A percentile compares a stretch with the other conserved stretches of the same genome.
phyloP scores from a whole-genome alignment of 2,113 vertebrate genomes.

The Dunckerocampus dactyliophorus region DNA sequence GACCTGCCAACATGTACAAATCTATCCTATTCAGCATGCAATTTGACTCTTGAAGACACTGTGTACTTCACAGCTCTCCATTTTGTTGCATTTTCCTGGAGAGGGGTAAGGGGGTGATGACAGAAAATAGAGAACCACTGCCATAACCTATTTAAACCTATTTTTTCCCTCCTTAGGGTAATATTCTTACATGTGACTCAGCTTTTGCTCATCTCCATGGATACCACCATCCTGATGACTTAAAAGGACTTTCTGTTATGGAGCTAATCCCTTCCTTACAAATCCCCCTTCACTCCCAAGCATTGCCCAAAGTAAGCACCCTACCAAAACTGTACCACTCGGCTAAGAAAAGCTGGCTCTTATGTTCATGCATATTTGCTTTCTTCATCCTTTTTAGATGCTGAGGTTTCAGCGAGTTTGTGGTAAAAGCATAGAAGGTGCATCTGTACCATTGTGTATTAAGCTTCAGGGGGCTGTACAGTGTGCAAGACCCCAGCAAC shows the following conservation, averaged over 20 bases:
- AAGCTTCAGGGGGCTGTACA: constrained; percentile 74
- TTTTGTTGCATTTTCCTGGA: too few species aligned
- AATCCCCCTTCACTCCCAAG: constrained; percentile 74
- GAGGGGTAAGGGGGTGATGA: too few species aligned
- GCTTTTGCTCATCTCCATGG: constrained; percentile 85
- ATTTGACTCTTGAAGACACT: too few species aligned
- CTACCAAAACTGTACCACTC: constrained; percentile 14
- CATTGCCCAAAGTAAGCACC: constrained; percentile 77
- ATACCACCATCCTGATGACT: constrained; percentile 71
- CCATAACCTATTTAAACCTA: neutral
- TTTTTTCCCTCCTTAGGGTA: constrained; percentile 69
- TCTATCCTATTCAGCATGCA: too few species aligned
- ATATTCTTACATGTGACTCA: constrained; percentile 78
- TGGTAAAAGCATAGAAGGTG: constrained; percentile 72
- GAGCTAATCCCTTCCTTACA: constrained; percentile 83
- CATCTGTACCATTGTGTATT: constrained; percentile 79
- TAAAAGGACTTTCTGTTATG: constrained; percentile 74
- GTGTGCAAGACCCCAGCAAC: constrained; percentile 45
- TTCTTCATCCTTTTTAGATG: constrained; percentile 58
- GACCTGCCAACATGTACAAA: too few species aligned
- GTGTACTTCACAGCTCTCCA: too few species aligned
- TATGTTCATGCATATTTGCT: constrained; percentile 7
- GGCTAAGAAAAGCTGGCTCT: constrained; percentile 9
- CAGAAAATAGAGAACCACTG: too few species aligned
- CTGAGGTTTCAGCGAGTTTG: constrained; percentile 78